Base-by-base conservation (phyloP, 2,888 invertebrate genomes). In the Peribatodes rhomboidaria region DNA sequence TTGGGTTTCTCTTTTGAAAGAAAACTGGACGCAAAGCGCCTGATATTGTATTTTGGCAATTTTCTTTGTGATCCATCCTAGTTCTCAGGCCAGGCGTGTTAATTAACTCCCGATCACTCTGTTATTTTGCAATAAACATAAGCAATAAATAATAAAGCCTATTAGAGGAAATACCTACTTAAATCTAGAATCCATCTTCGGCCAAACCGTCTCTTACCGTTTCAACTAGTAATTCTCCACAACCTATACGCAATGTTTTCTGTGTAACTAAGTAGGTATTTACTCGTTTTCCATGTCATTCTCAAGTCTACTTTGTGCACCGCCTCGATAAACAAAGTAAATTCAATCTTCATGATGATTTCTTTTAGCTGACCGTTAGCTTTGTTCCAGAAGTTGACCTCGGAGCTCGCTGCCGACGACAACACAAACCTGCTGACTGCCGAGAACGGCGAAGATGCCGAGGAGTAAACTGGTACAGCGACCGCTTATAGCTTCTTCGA, bases 341-440 rank as follows among this genome's bases (percentile, higher is more conserved):
- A 14, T 41, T 14, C 9, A 7, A 18, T 1, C 10, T 20, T 11
- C 10, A 9, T 39, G 2, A 10, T 2, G 20, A 11, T 20, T 20
- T 4, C 11, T 13, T 39, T 18, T 27, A 52, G 42, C 52, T 56
- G 31, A 60, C 59, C 18, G 16, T 44, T 33, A 18, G 27, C 44
- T 68, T 86, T 84, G 81, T 89, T 90, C 67, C 81, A 91, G 87
- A 83, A 90, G 88, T 72, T 91, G 73, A 87, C 90, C 71, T 83
- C 90, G 54, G 93, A 92, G 72, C 80, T 87, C 46, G 92, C 92
- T 68, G 88, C 85, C 31, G 94, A 93, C 57, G 94, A 93, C 80
- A 93, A 93, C 81, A 92, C 94, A 53, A 92, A 92, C 74, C 77
- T 94, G 68, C 78, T 94, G 76, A 89, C 92, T 37, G 92, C 92